Evolutionary conservation across 2,113 vertebrate genomes (phyloP).

Genomic region (Ochotona princeps): DNA sequence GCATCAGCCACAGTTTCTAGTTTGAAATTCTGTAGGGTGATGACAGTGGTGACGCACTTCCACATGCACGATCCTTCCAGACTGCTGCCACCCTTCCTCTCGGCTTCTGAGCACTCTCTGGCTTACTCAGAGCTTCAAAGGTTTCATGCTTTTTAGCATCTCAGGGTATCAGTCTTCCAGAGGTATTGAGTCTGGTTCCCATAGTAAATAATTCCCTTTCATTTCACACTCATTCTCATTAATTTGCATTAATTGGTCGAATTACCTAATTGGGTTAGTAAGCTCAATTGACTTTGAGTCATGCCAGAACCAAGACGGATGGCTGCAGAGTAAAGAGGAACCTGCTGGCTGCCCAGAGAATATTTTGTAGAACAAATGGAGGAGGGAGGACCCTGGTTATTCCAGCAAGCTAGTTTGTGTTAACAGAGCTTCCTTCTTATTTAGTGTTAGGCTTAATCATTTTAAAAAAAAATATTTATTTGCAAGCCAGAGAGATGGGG

Average conservation of each 20-base stretch:
- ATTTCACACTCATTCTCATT: neutral
- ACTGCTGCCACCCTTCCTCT: neutral
- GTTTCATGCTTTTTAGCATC: neutral
- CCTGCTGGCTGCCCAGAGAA: neutral
- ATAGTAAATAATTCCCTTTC: neutral
- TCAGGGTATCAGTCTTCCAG: neutral
- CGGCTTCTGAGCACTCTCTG: neutral
- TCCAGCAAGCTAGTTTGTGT: neutral
- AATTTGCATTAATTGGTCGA: neutral
- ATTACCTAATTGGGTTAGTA: neutral
- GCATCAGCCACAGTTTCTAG: neutral
- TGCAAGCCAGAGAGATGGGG: no score
- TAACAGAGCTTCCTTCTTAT: neutral
- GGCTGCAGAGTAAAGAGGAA: neutral
- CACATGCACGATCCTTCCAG: neutral
- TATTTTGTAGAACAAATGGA: neutral
- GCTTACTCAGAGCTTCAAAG: neutral
- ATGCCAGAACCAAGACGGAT: neutral
- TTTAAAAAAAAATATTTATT: no score
- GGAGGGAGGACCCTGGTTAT: no score
- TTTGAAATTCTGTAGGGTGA: slow-evolving; percentile 13
- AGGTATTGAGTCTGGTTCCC: slow-evolving; percentile 2
- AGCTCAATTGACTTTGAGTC: neutral
- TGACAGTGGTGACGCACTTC: neutral
- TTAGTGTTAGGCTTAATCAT: neutral